Conservation (phyloP, 2,797 vertebrate genomes). For the Coccyzus lansbergi region DNA sequence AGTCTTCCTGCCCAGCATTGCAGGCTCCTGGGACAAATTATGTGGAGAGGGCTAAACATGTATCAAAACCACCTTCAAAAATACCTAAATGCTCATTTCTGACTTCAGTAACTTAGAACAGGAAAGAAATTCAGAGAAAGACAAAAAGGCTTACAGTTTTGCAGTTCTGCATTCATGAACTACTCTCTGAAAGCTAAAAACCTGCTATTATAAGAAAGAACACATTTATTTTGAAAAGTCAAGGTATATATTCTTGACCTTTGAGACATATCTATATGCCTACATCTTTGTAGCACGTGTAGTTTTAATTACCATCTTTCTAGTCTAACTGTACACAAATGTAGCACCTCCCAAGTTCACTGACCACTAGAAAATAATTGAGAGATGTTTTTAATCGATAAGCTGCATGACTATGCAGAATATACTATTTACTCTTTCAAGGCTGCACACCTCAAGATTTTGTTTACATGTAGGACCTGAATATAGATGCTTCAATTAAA, state of each 20-base stretch:
- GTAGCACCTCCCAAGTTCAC: background rate
- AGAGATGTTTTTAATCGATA: background rate
- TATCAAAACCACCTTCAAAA: background rate
- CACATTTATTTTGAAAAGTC: background rate
- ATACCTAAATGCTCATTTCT: background rate
- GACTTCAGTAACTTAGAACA: background rate
- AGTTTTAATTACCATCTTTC: background rate
- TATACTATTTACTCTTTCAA: background rate
- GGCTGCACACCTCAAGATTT: background rate
- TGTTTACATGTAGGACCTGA: background rate
- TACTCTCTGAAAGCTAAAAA: background rate
- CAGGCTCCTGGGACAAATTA: background rate
- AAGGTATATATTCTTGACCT: background rate
- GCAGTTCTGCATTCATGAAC: background rate
- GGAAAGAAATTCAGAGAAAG: background rate
- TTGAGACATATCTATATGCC: background rate
- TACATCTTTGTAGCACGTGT: background rate
- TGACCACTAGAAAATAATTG: background rate
- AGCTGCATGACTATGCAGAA: background rate
- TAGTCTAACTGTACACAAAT: background rate
- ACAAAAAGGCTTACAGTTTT: background rate
- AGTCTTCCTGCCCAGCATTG: background rate
- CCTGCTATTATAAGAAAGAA: background rate
- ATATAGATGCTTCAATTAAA: background rate
- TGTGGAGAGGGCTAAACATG: background rate